Base-by-base conservation (phyloP, 2,888 invertebrate species). In the Tromatobia lineatoria region DNA sequence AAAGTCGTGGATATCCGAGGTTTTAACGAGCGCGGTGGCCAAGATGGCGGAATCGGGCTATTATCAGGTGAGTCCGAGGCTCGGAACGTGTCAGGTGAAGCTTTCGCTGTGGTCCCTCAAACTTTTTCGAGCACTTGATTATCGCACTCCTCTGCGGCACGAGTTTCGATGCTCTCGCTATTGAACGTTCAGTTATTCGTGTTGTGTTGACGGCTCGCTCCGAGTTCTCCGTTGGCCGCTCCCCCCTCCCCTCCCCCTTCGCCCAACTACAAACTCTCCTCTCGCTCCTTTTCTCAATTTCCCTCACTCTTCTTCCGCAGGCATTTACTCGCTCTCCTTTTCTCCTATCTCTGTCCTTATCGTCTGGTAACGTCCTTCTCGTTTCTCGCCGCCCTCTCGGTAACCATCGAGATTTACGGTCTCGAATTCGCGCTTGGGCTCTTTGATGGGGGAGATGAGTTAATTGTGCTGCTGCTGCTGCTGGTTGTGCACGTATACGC, bases 1-100 rank as follows among this genome's bases (percentile, higher is more conserved):
- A n/a, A 90, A 92, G 90, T 84, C 85, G 78, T 89, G 89, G 89
- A 89, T 88, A 73, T 75, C 34, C 52, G 71, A 70, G 70, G 83
- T 69, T 80, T 81, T 81, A 83, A 73, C 67, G 73, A 85, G 80
- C 79, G 80, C 83, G 82, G 87, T 86, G 90, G 90, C 90, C 95
- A 95, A 95, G 94, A 95, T 95, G 95, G 95, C 95, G 94, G 95
- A 95, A 94, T 95, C 95, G 89, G 94, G 94, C 93, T 95, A 95
- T 95, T 95, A 95, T 94, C 95, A 95, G 95, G 95, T 95, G 94
- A 95, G 95, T 93, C 85, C 87, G 88, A 88, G 89, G 87, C 73
- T 73, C 71, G 54, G 50, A 13, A 67, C 42, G 59, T 20, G 34
- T 59, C 77, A 70, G 77, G 59, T 70, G 47, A 70, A 70, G 38